Percentiles rank a stretch among this genome's conserved stretches.
These are phyloP conservation scores for Ceyx melanurus DNA, from an alignment of 2,113 vertebrate genomes.

Conservation along the genomic window DNA sequence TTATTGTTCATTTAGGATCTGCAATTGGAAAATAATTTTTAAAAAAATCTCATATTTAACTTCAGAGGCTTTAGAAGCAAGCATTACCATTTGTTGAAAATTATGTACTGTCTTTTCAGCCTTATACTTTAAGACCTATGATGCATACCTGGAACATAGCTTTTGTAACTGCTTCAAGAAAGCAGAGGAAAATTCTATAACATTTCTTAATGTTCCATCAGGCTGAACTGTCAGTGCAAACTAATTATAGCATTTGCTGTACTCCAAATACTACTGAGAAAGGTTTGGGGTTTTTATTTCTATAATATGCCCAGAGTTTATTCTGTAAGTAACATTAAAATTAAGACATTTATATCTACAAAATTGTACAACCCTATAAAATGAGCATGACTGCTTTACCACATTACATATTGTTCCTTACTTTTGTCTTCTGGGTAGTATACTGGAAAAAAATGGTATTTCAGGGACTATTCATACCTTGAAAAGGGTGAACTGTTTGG, in stretches of 20 bases:
- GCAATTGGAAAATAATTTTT: background rate
- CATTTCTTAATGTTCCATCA: background rate
- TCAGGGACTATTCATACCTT: background rate
- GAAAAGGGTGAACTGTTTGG: background rate
- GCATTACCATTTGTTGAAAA: background rate
- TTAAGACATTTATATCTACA: background rate
- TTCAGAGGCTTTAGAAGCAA: background rate
- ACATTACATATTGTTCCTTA: background rate
- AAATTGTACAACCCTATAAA: background rate
- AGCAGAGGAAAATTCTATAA: background rate
- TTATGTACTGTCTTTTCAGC: background rate
- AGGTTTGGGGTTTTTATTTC: background rate
- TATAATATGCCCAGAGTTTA: background rate
- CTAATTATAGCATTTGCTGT: background rate
- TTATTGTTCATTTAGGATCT: background rate
- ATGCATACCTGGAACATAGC: background rate
- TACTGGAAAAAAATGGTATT: background rate
- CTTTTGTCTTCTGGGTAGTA: background rate
- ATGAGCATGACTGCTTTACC: background rate
- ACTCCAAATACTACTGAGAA: background rate
- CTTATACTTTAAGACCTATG: background rate
- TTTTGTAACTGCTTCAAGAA: background rate
- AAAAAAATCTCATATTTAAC: background rate
- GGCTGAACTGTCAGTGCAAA: background rate
- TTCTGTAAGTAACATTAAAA: background rate